A percentile compares a stretch with the other conserved stretches of the same genome.
These are phyloP conservation scores for Hirtodrosophila histrioides DNA, from an alignment of 2,888 invertebrate genomes.

Conservation along the genomic window DNA sequence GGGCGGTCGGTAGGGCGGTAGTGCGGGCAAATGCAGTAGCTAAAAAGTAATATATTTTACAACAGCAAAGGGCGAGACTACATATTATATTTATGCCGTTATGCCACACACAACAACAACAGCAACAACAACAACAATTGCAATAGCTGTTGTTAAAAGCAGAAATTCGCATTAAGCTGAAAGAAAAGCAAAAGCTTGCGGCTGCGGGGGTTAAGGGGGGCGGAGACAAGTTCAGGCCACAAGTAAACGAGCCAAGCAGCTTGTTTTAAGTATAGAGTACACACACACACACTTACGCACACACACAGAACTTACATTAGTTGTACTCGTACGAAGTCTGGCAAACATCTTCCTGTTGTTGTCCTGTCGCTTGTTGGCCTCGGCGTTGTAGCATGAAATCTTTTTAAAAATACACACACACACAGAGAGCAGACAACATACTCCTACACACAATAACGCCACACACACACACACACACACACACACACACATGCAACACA, in stretches of 20 bases:
- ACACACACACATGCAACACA: slow-evolving; percentile 33
- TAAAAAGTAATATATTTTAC: slow-evolving; percentile 77
- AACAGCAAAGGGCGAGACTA: slow-evolving; percentile 73
- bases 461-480: slow-evolving; percentile 22
- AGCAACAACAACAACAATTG: slow-evolving; percentile 49
- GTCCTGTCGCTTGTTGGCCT: slow-evolving; percentile 57
- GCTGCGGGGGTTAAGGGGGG: slow-evolving; percentile 3
- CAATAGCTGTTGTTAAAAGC: slow-evolving; percentile 73
- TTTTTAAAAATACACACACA: slow-evolving; percentile 57
- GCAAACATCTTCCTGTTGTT: slow-evolving; percentile 67
- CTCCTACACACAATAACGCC: slow-evolving; percentile 7
- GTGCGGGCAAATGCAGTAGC: slow-evolving; percentile 4
- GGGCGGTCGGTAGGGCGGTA: not conserved
- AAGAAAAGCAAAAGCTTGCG: slow-evolving; percentile 65
- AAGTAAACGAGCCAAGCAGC: slow-evolving; percentile 74
- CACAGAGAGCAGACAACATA: slow-evolving; percentile 7
- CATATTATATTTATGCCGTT: slow-evolving; percentile 75
- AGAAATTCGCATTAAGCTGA: slow-evolving; percentile 76
- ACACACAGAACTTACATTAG: slow-evolving; percentile 53
- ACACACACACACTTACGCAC: slow-evolving; percentile 17
- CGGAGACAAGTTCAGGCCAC: slow-evolving; percentile 68
- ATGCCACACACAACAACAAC: slow-evolving; percentile 47
- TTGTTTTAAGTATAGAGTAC: slow-evolving; percentile 64
- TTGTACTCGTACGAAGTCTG: slow-evolving; percentile 49
- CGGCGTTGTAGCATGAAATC: slow-evolving; percentile 73